A percentile compares a stretch with the other conserved stretches of the same genome.
Conservation (phyloP, 2,113 vertebrate genomes). For the Cercopithecus mona region DNA sequence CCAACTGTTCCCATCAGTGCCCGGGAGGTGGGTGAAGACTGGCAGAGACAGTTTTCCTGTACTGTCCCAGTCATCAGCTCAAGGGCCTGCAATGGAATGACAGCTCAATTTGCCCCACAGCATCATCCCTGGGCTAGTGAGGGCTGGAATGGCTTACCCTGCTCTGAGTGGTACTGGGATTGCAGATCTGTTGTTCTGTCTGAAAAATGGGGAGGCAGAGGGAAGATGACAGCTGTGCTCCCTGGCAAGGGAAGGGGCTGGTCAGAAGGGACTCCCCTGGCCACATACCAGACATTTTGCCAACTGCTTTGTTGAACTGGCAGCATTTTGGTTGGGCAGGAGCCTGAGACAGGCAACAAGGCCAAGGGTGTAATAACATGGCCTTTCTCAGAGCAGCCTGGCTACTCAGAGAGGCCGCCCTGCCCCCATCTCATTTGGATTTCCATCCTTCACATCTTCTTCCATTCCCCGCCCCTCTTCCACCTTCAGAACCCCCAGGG, state of each 20-base stretch:
- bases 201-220: background rate
- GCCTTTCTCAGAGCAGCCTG: background rate
- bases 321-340: background rate
- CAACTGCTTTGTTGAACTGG: background rate
- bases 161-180: background rate
- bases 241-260: background rate
- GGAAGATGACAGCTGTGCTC: background rate
- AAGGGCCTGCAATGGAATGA: conserved; percentile 29
- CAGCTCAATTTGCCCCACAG: conserved; percentile 61
- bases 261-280: background rate
- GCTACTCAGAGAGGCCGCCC: background rate
- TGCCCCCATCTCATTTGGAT: background rate
- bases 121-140: background rate
- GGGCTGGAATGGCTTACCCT: background rate
- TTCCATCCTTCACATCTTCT: background rate
- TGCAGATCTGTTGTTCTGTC: background rate
- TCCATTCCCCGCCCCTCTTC: fast-evolving
- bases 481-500: no score
- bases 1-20: background rate
- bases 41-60: background rate
- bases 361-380: fast-evolving
- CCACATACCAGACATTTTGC: background rate
- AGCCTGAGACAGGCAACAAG: background rate
- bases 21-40: conserved; percentile 1
- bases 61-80: background rate